phyloP scores from a whole-genome alignment of 2,797 vertebrate genomes.

The Argyrosomus regius region DNA sequence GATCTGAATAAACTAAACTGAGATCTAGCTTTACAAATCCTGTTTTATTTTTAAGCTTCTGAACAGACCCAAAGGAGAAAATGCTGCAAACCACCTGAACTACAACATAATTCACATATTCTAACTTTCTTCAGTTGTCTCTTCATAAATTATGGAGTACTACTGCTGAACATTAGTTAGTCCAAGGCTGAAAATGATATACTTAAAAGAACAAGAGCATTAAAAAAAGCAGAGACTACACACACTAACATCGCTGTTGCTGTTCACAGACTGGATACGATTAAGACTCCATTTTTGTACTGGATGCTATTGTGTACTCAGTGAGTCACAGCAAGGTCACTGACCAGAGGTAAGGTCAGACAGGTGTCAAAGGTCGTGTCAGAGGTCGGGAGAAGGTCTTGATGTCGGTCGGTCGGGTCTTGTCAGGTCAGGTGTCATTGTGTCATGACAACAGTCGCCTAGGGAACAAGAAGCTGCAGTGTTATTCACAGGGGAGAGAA shows the following conservation, averaged over 20 bases:
- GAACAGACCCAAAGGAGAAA: slow-evolving; percentile 4
- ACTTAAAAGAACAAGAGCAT: neutral
- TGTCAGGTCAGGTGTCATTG: slow-evolving; percentile 82
- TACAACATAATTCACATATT: neutral
- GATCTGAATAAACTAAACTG: slow-evolving; percentile 6
- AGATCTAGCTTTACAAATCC: slow-evolving; percentile 17
- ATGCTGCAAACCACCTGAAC: neutral
- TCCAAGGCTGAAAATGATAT: neutral
- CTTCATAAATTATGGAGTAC: neutral
- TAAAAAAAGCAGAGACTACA: slow-evolving; percentile 7
- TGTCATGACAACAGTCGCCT: slow-evolving; percentile 84
- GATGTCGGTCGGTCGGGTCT: slow-evolving; percentile 74
- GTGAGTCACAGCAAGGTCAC: slow-evolving; percentile 71
- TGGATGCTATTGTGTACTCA: slow-evolving; percentile 14
- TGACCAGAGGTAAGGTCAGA: slow-evolving; percentile 68
- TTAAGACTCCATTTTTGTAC: slow-evolving; percentile 12
- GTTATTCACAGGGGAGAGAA: slow-evolving; percentile 72
- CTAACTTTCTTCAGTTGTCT: neutral
- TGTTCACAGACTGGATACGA: slow-evolving; percentile 28
- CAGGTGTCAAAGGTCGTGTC: slow-evolving; percentile 81
- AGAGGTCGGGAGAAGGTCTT: slow-evolving; percentile 73
- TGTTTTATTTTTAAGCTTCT: neutral
- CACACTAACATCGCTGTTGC: neutral
- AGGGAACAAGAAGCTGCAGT: slow-evolving; percentile 82
- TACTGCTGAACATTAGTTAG: neutral